These are phyloP conservation scores for Drosophila navojoa DNA, from an alignment of 1,140 invertebrate genomes.

Conservation along the genomic window DNA sequence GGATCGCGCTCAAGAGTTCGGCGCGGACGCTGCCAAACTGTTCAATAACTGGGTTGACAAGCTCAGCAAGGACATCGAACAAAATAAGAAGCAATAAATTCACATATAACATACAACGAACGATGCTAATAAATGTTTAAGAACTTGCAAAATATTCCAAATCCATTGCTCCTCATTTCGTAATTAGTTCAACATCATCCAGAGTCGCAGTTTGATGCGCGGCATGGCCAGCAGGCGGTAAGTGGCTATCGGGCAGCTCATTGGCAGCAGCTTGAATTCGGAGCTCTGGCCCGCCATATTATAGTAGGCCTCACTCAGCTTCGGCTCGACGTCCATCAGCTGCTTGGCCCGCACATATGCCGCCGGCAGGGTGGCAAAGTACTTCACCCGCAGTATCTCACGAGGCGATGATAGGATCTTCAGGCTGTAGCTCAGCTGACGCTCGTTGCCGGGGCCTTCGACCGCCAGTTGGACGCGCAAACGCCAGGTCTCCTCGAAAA, in stretches of 20 bases:
- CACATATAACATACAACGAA: conserved; percentile 2
- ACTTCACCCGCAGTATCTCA: not conserved
- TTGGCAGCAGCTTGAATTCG: not conserved
- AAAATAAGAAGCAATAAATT: not conserved
- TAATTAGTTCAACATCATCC: conserved; percentile 30
- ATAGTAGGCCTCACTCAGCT: not conserved
- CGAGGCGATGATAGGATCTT: not conserved
- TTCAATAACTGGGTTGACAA: not conserved
- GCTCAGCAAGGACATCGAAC: not conserved
- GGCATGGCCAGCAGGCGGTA: conserved; percentile 39
- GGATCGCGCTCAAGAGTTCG: too few species aligned
- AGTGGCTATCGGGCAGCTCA: not conserved
- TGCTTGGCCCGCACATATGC: conserved; percentile 13
- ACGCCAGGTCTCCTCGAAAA: conserved; percentile 25
- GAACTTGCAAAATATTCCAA: conserved; percentile 26
- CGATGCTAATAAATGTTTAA: conserved; percentile 34
- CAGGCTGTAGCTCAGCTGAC: conserved; percentile 1
- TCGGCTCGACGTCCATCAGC: conserved; percentile 15
- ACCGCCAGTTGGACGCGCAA: conserved; percentile 1
- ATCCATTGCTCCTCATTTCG: not conserved
- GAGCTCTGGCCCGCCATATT: not conserved
- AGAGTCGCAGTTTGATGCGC: conserved; percentile 22
- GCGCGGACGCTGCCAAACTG: not conserved
- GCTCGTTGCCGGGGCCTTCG: not conserved
- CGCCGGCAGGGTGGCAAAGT: conserved; percentile 24